Evolutionary conservation across 1,140 invertebrate genomes (phyloP).

Genomic region (Coelopa frigida): DNA sequence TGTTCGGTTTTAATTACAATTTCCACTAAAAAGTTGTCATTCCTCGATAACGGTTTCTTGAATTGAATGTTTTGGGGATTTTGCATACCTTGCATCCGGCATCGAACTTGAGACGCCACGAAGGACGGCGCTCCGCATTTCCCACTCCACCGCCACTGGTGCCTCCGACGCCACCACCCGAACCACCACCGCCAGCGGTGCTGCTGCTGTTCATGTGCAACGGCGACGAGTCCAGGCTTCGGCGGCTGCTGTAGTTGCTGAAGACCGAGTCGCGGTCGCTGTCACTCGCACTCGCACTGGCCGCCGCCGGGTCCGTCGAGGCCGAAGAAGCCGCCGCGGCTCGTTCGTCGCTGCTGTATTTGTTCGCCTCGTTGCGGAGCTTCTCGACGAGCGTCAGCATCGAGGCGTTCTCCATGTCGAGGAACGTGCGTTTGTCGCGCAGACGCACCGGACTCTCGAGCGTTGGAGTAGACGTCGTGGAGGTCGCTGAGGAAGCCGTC

Average conservation of each 20-base stretch:
- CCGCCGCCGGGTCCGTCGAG: not conserved
- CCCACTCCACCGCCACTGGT: constrained; percentile 10
- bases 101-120: constrained; percentile 83
- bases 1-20: no score
- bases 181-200: constrained; percentile 13
- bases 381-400: constrained; percentile 18
- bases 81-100: constrained; percentile 72
- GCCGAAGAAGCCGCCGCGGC: not conserved
- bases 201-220: constrained; percentile 3
- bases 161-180: not conserved
- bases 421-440: constrained; percentile 35
- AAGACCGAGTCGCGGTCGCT: constrained; percentile 19
- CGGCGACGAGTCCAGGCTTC: constrained; percentile 14
- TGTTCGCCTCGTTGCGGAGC: constrained; percentile 19
- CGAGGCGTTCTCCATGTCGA: constrained; percentile 19
- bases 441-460: constrained; percentile 39
- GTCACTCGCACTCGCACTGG: not conserved
- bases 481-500: constrained; percentile 14
- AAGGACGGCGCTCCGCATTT: constrained; percentile 66
- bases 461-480: constrained; percentile 15
- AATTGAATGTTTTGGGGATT: no score
- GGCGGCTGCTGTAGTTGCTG: constrained; percentile 14
- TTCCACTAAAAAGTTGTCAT: no score
- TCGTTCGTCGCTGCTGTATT: constrained; percentile 17
- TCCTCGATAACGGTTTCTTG: no score